Evolutionary conservation across 1,140 invertebrate genomes (phyloP).

Genomic region (Drosophila saltans): DNA sequence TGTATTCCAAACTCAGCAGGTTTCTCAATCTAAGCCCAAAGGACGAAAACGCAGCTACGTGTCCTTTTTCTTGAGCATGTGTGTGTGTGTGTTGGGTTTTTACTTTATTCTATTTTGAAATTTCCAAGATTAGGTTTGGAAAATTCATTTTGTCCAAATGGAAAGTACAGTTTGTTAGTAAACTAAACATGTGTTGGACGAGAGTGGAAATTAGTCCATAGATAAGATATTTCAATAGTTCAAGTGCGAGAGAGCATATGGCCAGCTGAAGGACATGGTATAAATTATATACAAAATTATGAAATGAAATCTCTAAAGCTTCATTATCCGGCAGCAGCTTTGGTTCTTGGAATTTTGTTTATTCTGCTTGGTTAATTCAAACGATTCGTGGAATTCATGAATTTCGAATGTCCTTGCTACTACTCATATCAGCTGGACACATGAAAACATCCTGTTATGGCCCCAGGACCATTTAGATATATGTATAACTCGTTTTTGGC

Average conservation of each 20-base stretch:
- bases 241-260: slow-evolving; percentile 29
- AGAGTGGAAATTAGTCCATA: slow-evolving; percentile 2
- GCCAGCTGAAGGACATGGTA: slow-evolving; percentile 7
- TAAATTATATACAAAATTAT: background rate
- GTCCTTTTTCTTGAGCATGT: slow-evolving; percentile 35
- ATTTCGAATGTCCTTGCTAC: slow-evolving; percentile 54
- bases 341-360: slow-evolving; percentile 47
- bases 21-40: slow-evolving; percentile 1
- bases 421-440: slow-evolving; percentile 42
- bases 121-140: slow-evolving; percentile 34
- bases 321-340: slow-evolving; percentile 43
- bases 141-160: slow-evolving; percentile 34
- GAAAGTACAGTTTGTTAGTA: slow-evolving; percentile 25
- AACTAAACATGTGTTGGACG: slow-evolving; percentile 45
- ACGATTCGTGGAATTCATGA: slow-evolving; percentile 60
- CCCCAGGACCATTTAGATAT: slow-evolving; percentile 4
- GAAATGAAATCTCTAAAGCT: background rate
- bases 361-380: slow-evolving; percentile 41
- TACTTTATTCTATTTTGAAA: slow-evolving; percentile 4
- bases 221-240: slow-evolving; percentile 20
- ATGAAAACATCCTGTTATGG: slow-evolving; percentile 68
- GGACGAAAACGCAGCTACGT: slow-evolving; percentile 29
- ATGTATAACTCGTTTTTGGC: slow-evolving; percentile 54
- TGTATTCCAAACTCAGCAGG: slow-evolving; percentile 11
- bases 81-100: slow-evolving; percentile 24